Percentiles rank a stretch among this genome's conserved stretches.
Conservation (phyloP, 2,888 invertebrate genomes). For the Drosophila peninsularis region DNA sequence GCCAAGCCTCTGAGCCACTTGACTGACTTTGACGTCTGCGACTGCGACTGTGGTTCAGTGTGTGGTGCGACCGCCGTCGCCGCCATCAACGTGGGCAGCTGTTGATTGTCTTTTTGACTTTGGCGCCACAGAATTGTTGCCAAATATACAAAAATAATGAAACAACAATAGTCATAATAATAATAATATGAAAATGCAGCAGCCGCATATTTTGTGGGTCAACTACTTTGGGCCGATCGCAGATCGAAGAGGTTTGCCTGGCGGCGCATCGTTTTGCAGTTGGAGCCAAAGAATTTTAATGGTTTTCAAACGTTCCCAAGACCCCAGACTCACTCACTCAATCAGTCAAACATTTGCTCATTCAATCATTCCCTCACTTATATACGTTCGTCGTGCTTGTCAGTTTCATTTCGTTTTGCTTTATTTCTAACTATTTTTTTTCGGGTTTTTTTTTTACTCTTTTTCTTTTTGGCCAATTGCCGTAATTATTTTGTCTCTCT, state of each 20-base stretch:
- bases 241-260: slow-evolving; percentile 40
- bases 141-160: slow-evolving; percentile 49
- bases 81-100: slow-evolving; percentile 75
- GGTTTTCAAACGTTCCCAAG: slow-evolving; percentile 69
- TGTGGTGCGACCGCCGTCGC: slow-evolving; percentile 48
- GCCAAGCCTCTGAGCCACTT: slow-evolving; percentile 81
- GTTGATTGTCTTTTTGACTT: slow-evolving; percentile 80
- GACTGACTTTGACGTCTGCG: slow-evolving; percentile 54
- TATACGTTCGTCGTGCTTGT: slow-evolving; percentile 69
- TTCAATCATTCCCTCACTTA: slow-evolving; percentile 49
- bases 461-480: slow-evolving; percentile 67
- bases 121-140: slow-evolving; percentile 69
- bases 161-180: slow-evolving; percentile 24
- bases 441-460: neutral
- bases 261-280: slow-evolving; percentile 68
- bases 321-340: slow-evolving; percentile 46
- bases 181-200: slow-evolving; percentile 39
- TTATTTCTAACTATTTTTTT: slow-evolving; percentile 15
- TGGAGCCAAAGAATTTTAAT: slow-evolving; percentile 69
- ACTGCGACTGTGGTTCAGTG: slow-evolving; percentile 22
- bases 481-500: slow-evolving; percentile 81
- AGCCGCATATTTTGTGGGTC: slow-evolving; percentile 61
- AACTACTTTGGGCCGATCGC: slow-evolving; percentile 55
- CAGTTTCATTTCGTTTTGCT: slow-evolving; percentile 65
- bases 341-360: slow-evolving; percentile 46